Conservation (phyloP, 64 coral and sea anemone species). For the Platygyra sinensis region DNA sequence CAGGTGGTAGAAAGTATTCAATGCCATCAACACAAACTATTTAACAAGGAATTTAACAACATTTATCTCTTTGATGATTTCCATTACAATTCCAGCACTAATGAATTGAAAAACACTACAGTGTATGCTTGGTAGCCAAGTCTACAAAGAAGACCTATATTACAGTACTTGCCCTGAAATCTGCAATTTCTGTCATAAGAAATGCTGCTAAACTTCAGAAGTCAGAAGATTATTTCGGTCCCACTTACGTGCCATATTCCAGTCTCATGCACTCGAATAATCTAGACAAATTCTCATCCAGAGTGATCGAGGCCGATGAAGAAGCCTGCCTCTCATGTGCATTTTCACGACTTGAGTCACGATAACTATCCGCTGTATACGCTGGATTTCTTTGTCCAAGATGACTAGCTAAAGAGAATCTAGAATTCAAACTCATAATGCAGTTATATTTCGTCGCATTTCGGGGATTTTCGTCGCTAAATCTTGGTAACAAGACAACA, state of each 20-base stretch:
- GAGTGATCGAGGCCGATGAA: slow-evolving; percentile 3
- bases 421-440: slow-evolving; percentile 1
- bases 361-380: slow-evolving; percentile 5
- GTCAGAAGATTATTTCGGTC: background rate
- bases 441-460: slow-evolving; percentile 30
- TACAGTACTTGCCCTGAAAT: background rate
- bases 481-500: background rate
- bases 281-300: slow-evolving; percentile 91
- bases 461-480: slow-evolving; percentile 25
- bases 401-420: background rate
- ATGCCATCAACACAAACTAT: too few relatives aligned
- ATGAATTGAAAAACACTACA: too few relatives aligned
- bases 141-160: background rate
- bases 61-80: too few relatives aligned
- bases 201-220: background rate
- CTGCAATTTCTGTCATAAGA: background rate
- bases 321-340: background rate
- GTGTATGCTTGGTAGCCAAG: too few relatives aligned
- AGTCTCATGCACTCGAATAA: slow-evolving; percentile 88
- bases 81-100: too few relatives aligned
- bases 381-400: background rate
- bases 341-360: background rate
- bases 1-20: too few relatives aligned
- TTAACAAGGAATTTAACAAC: too few relatives aligned
- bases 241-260: slow-evolving; percentile 87